phyloP scores from a whole-genome alignment of 2,797 vertebrate species.

The Pantherophis alleghaniensis region DNA sequence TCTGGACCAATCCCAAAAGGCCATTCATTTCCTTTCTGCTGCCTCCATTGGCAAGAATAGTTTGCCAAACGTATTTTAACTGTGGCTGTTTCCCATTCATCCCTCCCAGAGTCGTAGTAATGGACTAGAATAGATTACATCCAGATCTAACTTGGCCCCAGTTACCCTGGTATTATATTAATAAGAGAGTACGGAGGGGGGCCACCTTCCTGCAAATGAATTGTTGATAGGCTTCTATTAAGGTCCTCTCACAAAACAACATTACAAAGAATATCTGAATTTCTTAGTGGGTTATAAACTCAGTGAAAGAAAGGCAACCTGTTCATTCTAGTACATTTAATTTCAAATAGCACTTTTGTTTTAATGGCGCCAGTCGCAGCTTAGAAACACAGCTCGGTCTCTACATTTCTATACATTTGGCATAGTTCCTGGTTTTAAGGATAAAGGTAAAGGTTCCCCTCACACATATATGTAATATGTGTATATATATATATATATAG shows the following conservation, averaged over 20 bases:
- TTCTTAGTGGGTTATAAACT: background rate
- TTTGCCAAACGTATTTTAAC: slow-evolving; percentile 29
- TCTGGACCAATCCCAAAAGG: slow-evolving; percentile 21
- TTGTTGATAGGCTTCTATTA: background rate
- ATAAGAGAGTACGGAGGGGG: slow-evolving; percentile 20
- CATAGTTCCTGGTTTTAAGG: background rate
- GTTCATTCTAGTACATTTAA: background rate
- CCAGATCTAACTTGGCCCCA: slow-evolving; percentile 20
- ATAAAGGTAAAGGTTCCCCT: too few species aligned
- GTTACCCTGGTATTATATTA: slow-evolving; percentile 15
- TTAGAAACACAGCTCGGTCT: background rate
- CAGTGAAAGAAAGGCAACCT: background rate
- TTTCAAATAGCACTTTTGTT: background rate
- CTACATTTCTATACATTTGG: background rate
- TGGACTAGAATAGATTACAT: slow-evolving; percentile 36
- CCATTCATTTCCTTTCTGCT: slow-evolving; percentile 28
- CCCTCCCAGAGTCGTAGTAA: slow-evolving; percentile 8
- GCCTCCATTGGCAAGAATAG: slow-evolving; percentile 3
- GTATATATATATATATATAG: too few species aligned
- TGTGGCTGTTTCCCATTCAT: slow-evolving; percentile 10
- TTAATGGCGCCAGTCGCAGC: background rate
- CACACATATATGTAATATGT: too few species aligned
- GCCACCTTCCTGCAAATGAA: background rate
- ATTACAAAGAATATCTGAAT: background rate
- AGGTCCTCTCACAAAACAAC: background rate